Conservation (phyloP, 2,113 vertebrate species). For the Ictalurus furcatus region DNA sequence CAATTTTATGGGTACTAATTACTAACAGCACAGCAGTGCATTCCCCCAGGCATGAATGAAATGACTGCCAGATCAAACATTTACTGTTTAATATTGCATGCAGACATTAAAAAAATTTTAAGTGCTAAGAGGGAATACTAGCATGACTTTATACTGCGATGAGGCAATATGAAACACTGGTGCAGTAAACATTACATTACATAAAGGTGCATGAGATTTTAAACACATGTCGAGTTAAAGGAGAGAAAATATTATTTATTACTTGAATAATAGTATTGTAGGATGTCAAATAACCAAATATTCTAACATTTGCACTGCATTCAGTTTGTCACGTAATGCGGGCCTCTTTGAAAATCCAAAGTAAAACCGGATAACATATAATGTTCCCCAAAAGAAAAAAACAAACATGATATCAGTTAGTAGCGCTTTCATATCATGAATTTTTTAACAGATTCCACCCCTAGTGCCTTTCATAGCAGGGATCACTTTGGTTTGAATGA, state of each 20-base stretch:
- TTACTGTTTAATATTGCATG: conserved; percentile 10
- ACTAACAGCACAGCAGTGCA: neutral
- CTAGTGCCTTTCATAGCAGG: neutral
- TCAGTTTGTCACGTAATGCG: neutral
- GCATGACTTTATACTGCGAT: neutral
- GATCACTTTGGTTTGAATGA: neutral
- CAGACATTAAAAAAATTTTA: neutral
- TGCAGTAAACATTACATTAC: neutral
- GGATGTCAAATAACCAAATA: neutral
- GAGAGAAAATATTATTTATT: neutral
- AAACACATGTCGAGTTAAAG: neutral
- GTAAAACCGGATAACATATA: neutral
- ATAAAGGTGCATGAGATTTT: neutral
- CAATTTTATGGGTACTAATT: neutral
- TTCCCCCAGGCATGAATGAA: neutral
- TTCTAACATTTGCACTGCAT: neutral
- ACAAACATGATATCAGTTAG: neutral
- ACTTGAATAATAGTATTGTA: neutral
- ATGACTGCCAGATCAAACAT: neutral
- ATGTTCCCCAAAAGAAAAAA: neutral
- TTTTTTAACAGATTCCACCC: neutral
- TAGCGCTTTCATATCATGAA: neutral
- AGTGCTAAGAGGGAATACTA: neutral
- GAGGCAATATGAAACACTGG: neutral
- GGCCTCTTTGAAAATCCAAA: neutral